Evolutionary conservation across 2,113 vertebrate species (phyloP).

Genomic region (Columbina picui): DNA sequence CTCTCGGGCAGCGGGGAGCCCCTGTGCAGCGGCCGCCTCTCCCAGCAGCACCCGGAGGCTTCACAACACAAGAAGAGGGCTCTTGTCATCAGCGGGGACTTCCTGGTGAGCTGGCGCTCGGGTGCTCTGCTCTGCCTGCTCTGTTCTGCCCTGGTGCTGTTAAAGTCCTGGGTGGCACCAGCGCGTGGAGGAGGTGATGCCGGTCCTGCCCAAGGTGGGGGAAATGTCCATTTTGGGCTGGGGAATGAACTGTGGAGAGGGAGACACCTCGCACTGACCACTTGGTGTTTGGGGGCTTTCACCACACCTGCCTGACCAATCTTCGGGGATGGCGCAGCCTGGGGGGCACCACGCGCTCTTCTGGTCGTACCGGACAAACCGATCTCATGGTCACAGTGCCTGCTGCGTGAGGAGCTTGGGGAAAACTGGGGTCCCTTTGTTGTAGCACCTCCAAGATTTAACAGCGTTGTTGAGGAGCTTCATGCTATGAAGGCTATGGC

Average conservation of each 20-base stretch:
- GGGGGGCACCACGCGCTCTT: not conserved
- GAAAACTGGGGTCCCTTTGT: not conserved
- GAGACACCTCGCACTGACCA: not conserved
- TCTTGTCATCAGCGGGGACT: conserved; percentile 84
- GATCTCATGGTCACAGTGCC: not conserved
- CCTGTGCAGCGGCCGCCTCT: conserved; percentile 31
- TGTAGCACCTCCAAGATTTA: not conserved
- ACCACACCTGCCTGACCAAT: not conserved
- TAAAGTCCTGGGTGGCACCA: not conserved
- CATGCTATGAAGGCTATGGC: not conserved
- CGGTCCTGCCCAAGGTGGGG: not conserved
- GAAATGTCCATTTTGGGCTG: not conserved
- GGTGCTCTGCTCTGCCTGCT: not conserved
- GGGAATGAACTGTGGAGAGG: not conserved
- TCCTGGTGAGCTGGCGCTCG: conserved; percentile 82
- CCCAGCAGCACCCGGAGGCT: not conserved
- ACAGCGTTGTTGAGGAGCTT: not conserved
- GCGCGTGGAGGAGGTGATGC: fast-evolving
- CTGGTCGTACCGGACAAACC: not conserved
- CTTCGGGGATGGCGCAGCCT: not conserved
- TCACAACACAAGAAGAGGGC: conserved; percentile 62
- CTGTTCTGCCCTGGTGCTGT: not conserved
- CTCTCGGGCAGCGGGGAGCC: not conserved
- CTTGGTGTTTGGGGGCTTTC: not conserved
- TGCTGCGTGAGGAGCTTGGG: fast-evolving